Percentiles rank a stretch among this genome's conserved stretches.
Evolutionary conservation across 2,888 invertebrate species (phyloP).

Genomic region (Platypus cylindrus): DNA sequence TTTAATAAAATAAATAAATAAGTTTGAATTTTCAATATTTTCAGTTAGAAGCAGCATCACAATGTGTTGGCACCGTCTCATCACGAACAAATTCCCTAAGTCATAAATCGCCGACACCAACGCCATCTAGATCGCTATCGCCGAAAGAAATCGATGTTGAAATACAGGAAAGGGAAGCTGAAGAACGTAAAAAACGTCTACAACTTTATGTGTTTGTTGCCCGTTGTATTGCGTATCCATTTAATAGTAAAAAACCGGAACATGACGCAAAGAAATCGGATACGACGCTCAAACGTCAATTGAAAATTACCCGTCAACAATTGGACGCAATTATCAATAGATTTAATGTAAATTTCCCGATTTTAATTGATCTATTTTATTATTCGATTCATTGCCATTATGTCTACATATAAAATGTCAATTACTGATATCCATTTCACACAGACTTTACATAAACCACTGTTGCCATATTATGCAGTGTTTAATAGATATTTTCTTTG

Average conservation of each 20-base stretch:
- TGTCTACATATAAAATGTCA: too few relatives aligned
- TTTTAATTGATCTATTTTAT: too few relatives aligned
- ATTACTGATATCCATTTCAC: too few relatives aligned
- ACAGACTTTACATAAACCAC: too few relatives aligned
- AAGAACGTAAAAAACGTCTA: slow-evolving; percentile 85
- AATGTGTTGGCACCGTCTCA: slow-evolving; percentile 46
- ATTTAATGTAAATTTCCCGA: slow-evolving; percentile 90
- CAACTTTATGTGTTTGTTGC: slow-evolving; percentile 98
- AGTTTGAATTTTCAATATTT: too few relatives aligned
- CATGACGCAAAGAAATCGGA: slow-evolving; percentile 98
- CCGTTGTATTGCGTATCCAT: slow-evolving; percentile 94
- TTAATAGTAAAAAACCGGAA: too few relatives aligned
- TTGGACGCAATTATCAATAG: slow-evolving; percentile 85
- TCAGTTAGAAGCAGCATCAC: slow-evolving; percentile 43
- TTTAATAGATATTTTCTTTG: too few relatives aligned
- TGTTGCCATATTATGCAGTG: too few relatives aligned
- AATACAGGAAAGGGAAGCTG: slow-evolving; percentile 88
- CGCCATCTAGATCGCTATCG: slow-evolving; percentile 80
- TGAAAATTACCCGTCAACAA: slow-evolving; percentile 93
- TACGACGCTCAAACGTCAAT: slow-evolving; percentile 91
- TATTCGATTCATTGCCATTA: too few relatives aligned
- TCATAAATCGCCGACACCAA: slow-evolving; percentile 78
- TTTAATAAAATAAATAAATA: too few relatives aligned
- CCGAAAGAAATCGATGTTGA: slow-evolving; percentile 72
- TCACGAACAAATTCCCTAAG: slow-evolving; percentile 52